These are phyloP conservation scores for Epicampocera succincta DNA, from an alignment of 2,888 invertebrate species.

Conservation along the genomic window DNA sequence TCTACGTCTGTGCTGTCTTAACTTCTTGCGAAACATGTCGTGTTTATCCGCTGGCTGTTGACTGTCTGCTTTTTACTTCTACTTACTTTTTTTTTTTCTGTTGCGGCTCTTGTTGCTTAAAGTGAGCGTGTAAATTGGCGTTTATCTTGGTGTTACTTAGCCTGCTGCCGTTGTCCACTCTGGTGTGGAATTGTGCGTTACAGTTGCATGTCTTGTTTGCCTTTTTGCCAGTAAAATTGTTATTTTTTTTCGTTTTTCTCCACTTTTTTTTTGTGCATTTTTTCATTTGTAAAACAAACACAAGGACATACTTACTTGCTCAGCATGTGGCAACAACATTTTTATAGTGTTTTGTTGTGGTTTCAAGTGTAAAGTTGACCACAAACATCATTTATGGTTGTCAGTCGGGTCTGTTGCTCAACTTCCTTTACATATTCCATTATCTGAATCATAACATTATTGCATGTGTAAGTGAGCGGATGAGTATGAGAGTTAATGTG, in stretches of 20 bases:
- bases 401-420: constrained; percentile 58
- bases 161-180: constrained; percentile 52
- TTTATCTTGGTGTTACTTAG: constrained; percentile 63
- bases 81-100: constrained; percentile 44
- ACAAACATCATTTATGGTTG: constrained; percentile 79
- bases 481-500: constrained; percentile 6
- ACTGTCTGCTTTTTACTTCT: constrained; percentile 8
- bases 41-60: constrained; percentile 12
- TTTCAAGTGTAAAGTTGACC: constrained; percentile 77
- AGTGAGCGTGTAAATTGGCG: constrained; percentile 77
- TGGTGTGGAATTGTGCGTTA: constrained; percentile 58
- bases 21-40: background rate
- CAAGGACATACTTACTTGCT: constrained; percentile 35
- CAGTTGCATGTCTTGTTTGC: constrained; percentile 21
- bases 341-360: constrained; percentile 60
- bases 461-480: constrained; percentile 13
- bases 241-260: constrained; percentile 3
- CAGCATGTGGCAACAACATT: constrained; percentile 61
- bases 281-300: constrained; percentile 12
- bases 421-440: constrained; percentile 30
- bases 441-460: constrained; percentile 17
- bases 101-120: constrained; percentile 69
- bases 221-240: constrained; percentile 19
- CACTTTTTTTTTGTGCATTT: background rate
- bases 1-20: constrained; percentile 1